These are phyloP conservation scores for Chaetodon trifasciatus DNA, from an alignment of 2,797 vertebrate species.

Conservation along the genomic window DNA sequence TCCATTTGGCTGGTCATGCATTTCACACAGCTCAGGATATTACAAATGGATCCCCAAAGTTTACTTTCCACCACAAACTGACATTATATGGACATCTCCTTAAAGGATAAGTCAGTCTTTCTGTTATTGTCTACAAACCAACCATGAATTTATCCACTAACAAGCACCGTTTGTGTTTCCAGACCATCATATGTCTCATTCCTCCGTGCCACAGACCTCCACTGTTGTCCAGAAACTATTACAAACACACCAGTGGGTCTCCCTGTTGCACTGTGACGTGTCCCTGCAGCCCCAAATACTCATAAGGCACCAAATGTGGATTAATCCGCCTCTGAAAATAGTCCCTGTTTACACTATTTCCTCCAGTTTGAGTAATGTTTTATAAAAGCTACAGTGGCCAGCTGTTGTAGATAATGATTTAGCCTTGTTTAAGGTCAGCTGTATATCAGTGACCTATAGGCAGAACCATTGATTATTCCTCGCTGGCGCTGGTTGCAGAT, in stretches of 20 bases:
- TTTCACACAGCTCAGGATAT: conserved; percentile 89
- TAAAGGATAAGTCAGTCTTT: background rate
- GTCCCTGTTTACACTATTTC: too few relatives aligned
- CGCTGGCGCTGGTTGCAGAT: too few relatives aligned
- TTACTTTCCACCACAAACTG: conserved; percentile 46
- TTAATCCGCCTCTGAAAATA: background rate
- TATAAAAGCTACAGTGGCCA: background rate
- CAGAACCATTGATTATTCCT: too few relatives aligned
- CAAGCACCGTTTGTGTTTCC: background rate
- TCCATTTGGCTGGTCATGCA: conserved; percentile 96
- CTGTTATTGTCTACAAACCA: background rate
- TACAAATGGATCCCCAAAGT: conserved; percentile 86
- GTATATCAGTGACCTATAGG: too few relatives aligned
- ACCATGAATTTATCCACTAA: too few relatives aligned
- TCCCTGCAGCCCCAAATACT: too few relatives aligned
- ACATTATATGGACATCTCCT: background rate
- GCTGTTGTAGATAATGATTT: background rate
- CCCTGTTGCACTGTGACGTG: background rate
- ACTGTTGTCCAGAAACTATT: too few relatives aligned
- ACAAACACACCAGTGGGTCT: background rate
- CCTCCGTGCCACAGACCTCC: background rate
- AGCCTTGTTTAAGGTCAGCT: too few relatives aligned
- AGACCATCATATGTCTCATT: background rate
- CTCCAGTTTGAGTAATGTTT: too few relatives aligned
- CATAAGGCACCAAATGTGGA: background rate